Percentiles rank a stretch among this genome's conserved stretches.
phyloP scores from a whole-genome alignment of 2,113 vertebrate species.

The Puma concolor region DNA sequence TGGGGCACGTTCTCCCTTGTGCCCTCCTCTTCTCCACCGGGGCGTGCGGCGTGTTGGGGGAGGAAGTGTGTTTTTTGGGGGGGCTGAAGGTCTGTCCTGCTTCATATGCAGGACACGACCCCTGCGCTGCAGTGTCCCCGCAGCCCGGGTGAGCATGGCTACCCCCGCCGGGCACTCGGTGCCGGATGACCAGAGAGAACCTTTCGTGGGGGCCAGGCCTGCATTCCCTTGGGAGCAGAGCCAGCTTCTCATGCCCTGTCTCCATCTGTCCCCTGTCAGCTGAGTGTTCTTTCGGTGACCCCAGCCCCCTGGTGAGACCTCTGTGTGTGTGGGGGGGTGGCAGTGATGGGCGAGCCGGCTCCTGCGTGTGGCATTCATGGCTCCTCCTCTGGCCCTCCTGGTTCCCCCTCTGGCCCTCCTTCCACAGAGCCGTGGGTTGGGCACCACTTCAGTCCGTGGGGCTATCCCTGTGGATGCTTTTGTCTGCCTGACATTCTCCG shows the following conservation, averaged over 20 bases:
- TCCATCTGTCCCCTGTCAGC: not conserved
- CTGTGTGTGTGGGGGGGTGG: accelerated
- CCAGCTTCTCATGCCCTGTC: accelerated
- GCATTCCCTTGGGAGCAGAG: not conserved
- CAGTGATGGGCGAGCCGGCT: not conserved
- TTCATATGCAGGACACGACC: not conserved
- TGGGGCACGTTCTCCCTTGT: not conserved
- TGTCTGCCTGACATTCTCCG: accelerated
- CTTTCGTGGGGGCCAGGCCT: not conserved
- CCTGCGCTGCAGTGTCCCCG: not conserved
- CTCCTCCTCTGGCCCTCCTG: accelerated
- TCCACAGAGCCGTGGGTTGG: accelerated
- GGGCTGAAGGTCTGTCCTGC: not conserved
- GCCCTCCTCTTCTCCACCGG: not conserved
- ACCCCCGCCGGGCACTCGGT: not conserved
- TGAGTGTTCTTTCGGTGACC: accelerated
- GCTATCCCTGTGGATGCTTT: not conserved
- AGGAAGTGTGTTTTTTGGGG: accelerated
- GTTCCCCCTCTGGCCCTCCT: not conserved
- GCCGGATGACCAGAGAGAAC: not conserved
- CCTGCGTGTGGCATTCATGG: accelerated
- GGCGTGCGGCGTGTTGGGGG: not conserved
- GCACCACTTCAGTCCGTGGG: accelerated
- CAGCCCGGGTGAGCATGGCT: not conserved
- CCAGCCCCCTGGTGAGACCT: not conserved